A percentile compares a stretch with the other conserved stretches of the same genome.
phyloP scores from a whole-genome alignment of 2,797 vertebrate genomes.

The Siniperca obscura region DNA sequence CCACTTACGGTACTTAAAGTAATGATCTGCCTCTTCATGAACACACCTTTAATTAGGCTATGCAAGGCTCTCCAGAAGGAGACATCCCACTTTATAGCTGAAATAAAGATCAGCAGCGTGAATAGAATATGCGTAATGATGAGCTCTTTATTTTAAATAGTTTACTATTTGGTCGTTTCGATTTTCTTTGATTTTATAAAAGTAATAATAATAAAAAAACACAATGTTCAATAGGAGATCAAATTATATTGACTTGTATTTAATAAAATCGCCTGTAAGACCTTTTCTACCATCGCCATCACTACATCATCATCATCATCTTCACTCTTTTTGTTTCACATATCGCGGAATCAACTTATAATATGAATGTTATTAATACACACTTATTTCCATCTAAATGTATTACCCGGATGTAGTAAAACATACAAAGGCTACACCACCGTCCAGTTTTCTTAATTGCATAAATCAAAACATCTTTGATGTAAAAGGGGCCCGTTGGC shows the following conservation, averaged over 20 bases:
- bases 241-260: not conserved
- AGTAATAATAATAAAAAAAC: not conserved
- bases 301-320: not conserved
- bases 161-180: not conserved
- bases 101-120: not conserved
- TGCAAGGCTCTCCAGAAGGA: not conserved
- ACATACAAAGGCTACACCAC: not conserved
- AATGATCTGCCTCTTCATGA: not conserved
- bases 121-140: not conserved
- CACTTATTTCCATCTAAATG: not conserved
- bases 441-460: too few relatives aligned
- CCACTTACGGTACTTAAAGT: not conserved
- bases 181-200: not conserved
- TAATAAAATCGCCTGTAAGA: not conserved
- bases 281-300: not conserved
- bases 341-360: not conserved
- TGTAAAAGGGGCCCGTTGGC: not conserved
- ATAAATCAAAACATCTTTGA: not conserved
- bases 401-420: not conserved
- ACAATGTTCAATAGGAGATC: not conserved
- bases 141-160: not conserved
- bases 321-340: not conserved
- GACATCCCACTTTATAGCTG: not conserved
- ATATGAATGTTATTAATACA: not conserved
- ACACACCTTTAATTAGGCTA: constrained; percentile 3